Evolutionary conservation across 2,113 vertebrate species (phyloP).

Genomic region (Microcebus ravelobensis): DNA sequence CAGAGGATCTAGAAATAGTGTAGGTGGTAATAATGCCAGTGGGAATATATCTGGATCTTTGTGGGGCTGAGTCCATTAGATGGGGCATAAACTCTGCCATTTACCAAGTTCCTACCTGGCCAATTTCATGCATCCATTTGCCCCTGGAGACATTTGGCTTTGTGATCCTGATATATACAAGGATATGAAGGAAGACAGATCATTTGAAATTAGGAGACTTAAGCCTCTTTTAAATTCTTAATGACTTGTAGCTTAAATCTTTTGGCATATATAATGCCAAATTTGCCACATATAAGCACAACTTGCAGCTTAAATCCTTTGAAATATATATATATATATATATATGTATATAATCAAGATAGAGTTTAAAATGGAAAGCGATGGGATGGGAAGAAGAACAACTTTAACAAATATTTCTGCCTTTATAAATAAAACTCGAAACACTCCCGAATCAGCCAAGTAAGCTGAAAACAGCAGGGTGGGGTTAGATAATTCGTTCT

Average conservation of each 20-base stretch:
- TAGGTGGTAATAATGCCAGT: not conserved
- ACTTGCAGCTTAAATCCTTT: not conserved
- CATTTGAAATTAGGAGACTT: not conserved
- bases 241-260: not conserved
- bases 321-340: not conserved
- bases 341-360: not conserved
- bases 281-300: not conserved
- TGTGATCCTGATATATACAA: not conserved
- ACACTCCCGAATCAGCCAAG: not conserved
- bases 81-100: no score
- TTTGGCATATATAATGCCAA: not conserved
- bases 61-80: not conserved
- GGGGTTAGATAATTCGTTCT: not conserved
- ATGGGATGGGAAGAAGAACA: not conserved
- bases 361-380: not conserved
- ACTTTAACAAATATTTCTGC: not conserved
- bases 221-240: not conserved
- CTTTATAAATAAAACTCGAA: constrained; percentile 31
- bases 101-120: not conserved
- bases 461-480: not conserved
- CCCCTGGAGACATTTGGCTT: not conserved
- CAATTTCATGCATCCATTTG: not conserved
- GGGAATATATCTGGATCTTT: not conserved
- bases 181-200: not conserved
- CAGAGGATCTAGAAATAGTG: not conserved